phyloP scores from a whole-genome alignment of 2,888 invertebrate genomes.

The Pomacea canaliculata region DNA sequence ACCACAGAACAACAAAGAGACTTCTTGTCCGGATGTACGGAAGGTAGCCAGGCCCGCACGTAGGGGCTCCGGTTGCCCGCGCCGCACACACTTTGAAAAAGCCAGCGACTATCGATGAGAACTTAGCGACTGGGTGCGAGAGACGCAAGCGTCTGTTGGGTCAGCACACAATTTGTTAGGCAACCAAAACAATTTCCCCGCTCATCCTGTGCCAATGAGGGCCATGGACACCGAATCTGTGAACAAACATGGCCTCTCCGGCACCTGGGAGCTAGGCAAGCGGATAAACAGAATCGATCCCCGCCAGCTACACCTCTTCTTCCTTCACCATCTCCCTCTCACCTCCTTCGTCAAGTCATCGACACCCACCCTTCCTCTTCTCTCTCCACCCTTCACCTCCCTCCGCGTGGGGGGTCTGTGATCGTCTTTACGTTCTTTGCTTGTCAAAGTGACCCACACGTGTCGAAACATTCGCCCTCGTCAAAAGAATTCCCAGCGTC shows the following conservation, averaged over 20 bases:
- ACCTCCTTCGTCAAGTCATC: not conserved
- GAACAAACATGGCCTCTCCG: conserved; percentile 1
- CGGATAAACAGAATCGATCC: too few relatives aligned
- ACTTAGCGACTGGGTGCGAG: too few relatives aligned
- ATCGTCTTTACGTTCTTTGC: not conserved
- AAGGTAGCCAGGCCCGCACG: too few relatives aligned
- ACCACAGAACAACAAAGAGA: too few relatives aligned
- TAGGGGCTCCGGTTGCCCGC: too few relatives aligned
- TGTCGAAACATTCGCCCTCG: not conserved
- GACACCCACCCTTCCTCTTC: not conserved
- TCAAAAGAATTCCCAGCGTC: too few relatives aligned
- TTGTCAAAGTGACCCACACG: not conserved
- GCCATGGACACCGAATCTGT: not conserved
- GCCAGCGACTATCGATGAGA: too few relatives aligned
- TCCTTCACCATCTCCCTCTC: not conserved
- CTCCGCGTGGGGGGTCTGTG: not conserved
- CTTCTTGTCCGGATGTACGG: too few relatives aligned
- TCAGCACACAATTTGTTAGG: too few relatives aligned
- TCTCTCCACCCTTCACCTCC: not conserved
- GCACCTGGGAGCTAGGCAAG: not conserved
- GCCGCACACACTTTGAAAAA: too few relatives aligned
- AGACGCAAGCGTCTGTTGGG: too few relatives aligned
- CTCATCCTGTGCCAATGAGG: not conserved
- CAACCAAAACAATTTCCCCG: not conserved
- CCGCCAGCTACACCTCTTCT: not conserved